Evolutionary conservation across 2,888 invertebrate genomes (phyloP).

Genomic region (Callinectes sapidus): DNA sequence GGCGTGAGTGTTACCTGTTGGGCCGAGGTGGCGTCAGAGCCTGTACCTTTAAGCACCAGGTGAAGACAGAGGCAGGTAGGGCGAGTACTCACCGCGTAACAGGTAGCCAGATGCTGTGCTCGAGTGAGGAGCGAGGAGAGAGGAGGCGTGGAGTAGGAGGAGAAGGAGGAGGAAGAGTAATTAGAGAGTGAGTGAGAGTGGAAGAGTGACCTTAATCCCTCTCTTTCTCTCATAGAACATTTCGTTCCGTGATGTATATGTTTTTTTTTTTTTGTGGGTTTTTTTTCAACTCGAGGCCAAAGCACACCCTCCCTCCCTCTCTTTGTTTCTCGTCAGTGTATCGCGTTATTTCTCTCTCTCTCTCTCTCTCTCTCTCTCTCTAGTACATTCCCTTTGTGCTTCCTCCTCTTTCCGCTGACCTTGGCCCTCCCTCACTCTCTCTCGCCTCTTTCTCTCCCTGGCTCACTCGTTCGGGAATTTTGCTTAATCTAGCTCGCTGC

Average conservation of each 20-base stretch:
- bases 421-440: slow-evolving; percentile 21
- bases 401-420: slow-evolving; percentile 26
- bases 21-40: background rate
- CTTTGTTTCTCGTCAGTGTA: background rate
- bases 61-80: background rate
- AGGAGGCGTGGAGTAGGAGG: slow-evolving; percentile 30
- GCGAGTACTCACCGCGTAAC: slow-evolving; percentile 23
- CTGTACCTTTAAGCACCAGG: background rate
- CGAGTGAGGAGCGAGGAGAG: slow-evolving; percentile 1
- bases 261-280: too few relatives aligned
- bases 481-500: slow-evolving; percentile 27
- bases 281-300: background rate
- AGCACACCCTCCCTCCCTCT: background rate
- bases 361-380: background rate
- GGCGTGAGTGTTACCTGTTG: background rate
- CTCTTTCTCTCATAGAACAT: slow-evolving; percentile 24
- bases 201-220: background rate
- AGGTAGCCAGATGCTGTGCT: slow-evolving; percentile 27
- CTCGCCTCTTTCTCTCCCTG: background rate
- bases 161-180: slow-evolving; percentile 31
- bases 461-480: slow-evolving; percentile 17
- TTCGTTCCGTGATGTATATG: background rate
- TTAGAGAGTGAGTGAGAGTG: slow-evolving; percentile 28
- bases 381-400: background rate
- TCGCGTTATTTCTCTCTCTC: background rate